Percentiles rank a stretch among this genome's conserved stretches.
These are phyloP conservation scores for Ormyrus rosae DNA, from an alignment of 2,888 invertebrate species.

Conservation along the genomic window DNA sequence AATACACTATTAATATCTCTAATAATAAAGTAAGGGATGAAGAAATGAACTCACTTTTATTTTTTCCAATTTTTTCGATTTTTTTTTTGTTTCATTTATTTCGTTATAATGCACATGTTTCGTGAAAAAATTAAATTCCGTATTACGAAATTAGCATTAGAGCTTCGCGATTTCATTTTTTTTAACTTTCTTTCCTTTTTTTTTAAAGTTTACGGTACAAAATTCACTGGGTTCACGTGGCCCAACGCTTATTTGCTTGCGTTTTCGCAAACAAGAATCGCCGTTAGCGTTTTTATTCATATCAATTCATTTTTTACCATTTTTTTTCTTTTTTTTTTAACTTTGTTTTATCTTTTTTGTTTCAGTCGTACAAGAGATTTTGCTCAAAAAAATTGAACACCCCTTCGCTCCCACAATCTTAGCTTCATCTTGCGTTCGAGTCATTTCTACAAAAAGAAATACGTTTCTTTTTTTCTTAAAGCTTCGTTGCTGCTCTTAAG, in stretches of 20 bases:
- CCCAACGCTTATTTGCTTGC: constrained; percentile 40
- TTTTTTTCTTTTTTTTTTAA: constrained; percentile 42
- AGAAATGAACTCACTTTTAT: constrained; percentile 52
- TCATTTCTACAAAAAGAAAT: constrained; percentile 26
- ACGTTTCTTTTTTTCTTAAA: constrained; percentile 29
- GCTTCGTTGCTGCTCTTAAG: constrained; percentile 9
- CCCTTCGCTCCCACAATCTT: constrained; percentile 35
- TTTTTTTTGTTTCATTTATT: constrained; percentile 73
- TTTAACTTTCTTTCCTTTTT: constrained; percentile 44
- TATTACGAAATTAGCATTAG: constrained; percentile 74
- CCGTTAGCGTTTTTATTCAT: constrained; percentile 20
- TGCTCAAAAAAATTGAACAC: constrained; percentile 62
- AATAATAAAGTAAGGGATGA: constrained; percentile 18
- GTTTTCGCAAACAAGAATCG: constrained; percentile 25
- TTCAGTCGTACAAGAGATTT: constrained; percentile 61
- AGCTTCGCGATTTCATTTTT: constrained; percentile 54
- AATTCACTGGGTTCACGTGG: constrained; percentile 56
- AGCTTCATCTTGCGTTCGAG: constrained; percentile 37
- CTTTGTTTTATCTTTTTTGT: constrained; percentile 30
- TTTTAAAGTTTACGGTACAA: constrained; percentile 56
- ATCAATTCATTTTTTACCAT: constrained; percentile 29
- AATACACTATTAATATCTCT: too few species aligned
- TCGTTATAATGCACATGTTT: constrained; percentile 76
- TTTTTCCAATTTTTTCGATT: constrained; percentile 70
- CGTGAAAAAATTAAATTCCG: constrained; percentile 76